Evolutionary conservation across 2,888 invertebrate genomes (phyloP).

Genomic region (Drosophila pseudotakahashii): DNA sequence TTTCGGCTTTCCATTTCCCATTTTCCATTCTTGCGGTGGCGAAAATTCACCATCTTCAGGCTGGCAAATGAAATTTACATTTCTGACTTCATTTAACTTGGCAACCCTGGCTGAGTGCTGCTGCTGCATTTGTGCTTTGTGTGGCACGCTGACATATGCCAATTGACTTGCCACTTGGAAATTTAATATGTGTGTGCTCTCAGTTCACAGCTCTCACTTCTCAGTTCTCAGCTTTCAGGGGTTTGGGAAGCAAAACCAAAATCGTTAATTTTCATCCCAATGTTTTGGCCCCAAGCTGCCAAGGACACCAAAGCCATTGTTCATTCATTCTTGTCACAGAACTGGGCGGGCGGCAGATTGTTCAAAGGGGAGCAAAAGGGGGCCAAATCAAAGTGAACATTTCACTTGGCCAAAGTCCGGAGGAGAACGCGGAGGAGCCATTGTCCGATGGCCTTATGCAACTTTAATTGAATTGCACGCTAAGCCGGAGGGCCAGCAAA

Average conservation of each 20-base stretch:
- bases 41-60: slow-evolving; percentile 7
- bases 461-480: slow-evolving; percentile 75
- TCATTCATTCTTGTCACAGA: slow-evolving; percentile 43
- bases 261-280: slow-evolving; percentile 27
- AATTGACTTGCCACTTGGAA: slow-evolving; percentile 69
- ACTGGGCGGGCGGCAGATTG: slow-evolving; percentile 15
- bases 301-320: slow-evolving; percentile 34
- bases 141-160: slow-evolving; percentile 42
- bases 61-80: slow-evolving; percentile 73
- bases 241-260: not conserved
- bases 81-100: slow-evolving; percentile 77
- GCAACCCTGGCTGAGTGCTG: slow-evolving; percentile 39
- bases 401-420: slow-evolving; percentile 36
- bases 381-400: slow-evolving; percentile 42
- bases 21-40: slow-evolving; percentile 14
- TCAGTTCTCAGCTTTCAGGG: not conserved
- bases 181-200: slow-evolving; percentile 50
- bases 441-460: slow-evolving; percentile 68
- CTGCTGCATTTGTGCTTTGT: slow-evolving; percentile 16
- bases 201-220: not conserved
- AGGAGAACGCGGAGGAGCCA: slow-evolving; percentile 35
- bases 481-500: slow-evolving; percentile 54
- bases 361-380: not conserved
- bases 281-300: slow-evolving; percentile 21
- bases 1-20: slow-evolving; percentile 37